These are phyloP conservation scores for Echinarachnius parma DNA, from an alignment of 53 echinoderm and acorn worm genomes.

Conservation along the genomic window DNA sequence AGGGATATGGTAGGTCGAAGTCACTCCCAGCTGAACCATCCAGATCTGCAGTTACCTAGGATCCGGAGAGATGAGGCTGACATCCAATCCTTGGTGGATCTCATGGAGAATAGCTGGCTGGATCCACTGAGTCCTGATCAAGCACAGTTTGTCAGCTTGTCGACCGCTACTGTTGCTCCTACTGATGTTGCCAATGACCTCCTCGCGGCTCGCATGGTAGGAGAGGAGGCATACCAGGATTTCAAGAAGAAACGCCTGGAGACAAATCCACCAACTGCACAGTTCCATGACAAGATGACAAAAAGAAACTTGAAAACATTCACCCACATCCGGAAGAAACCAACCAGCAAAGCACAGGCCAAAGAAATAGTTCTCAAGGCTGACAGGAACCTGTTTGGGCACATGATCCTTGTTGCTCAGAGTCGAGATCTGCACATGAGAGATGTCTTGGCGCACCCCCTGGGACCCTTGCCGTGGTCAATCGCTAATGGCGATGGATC, in stretches of 20 bases:
- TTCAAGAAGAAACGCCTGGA: conserved; percentile 5
- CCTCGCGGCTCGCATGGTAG: background rate
- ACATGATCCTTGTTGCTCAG: conserved; percentile 33
- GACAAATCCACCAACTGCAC: background rate
- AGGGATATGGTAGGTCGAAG: too few relatives aligned
- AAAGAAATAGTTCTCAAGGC: conserved; percentile 47
- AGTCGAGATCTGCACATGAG: too few relatives aligned
- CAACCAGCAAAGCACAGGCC: background rate
- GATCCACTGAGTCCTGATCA: conserved; percentile 33
- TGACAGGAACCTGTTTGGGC: conserved; percentile 44
- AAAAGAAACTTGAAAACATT: conserved; percentile 16
- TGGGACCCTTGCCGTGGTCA: conserved; percentile 32
- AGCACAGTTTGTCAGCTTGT: conserved; percentile 5
- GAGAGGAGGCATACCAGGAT: conserved; percentile 17
- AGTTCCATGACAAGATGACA: conserved; percentile 15
- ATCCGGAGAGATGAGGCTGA: conserved; percentile 43
- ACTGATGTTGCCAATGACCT: conserved; percentile 1
- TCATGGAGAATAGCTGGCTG: conserved; percentile 37
- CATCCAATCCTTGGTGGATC: conserved; percentile 30
- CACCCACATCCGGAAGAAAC: background rate
- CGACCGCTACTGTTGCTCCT: background rate
- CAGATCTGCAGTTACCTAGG: conserved; percentile 46
- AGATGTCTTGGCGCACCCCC: conserved; percentile 22
- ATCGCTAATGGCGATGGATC: too few relatives aligned
- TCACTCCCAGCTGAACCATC: too few relatives aligned